These are phyloP conservation scores for Smittia aterrima DNA, from an alignment of 2,888 invertebrate genomes.

Conservation along the genomic window DNA sequence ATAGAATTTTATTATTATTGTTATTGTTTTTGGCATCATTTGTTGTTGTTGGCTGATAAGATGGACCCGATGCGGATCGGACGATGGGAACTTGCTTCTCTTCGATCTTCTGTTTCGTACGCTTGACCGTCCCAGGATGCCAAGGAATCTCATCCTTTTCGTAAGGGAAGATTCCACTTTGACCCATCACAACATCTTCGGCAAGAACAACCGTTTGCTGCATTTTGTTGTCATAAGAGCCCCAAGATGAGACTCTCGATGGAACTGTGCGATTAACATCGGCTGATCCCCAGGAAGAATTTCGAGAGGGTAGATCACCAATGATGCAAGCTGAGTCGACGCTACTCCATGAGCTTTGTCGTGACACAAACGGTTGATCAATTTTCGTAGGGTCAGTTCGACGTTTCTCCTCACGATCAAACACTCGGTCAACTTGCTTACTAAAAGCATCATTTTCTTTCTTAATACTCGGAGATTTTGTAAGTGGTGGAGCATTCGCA, in stretches of 20 bases:
- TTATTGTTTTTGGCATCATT: conserved; percentile 45
- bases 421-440: conserved; percentile 64
- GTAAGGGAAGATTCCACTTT: conserved; percentile 58
- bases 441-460: conserved; percentile 27
- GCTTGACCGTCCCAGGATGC: conserved; percentile 68
- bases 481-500: conserved; percentile 46
- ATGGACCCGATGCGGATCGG: conserved; percentile 27
- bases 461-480: conserved; percentile 12
- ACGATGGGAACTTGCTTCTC: conserved; percentile 48
- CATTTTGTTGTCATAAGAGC: conserved; percentile 61
- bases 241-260: conserved; percentile 69
- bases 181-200: conserved; percentile 47
- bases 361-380: conserved; percentile 53
- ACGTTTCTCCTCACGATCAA: conserved; percentile 64
- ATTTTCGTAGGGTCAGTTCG: background rate
- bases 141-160: conserved; percentile 64
- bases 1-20: conserved; percentile 36
- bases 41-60: conserved; percentile 45
- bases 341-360: conserved; percentile 76
- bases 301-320: conserved; percentile 67
- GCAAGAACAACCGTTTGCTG: background rate
- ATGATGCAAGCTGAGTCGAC: conserved; percentile 74
- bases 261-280: conserved; percentile 62
- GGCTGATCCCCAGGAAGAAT: conserved; percentile 80
- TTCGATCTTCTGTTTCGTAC: conserved; percentile 68